Percentiles rank a stretch among this genome's conserved stretches.
Conservation (phyloP, 2,888 invertebrate genomes). For the Cactoblastis cactorum region DNA sequence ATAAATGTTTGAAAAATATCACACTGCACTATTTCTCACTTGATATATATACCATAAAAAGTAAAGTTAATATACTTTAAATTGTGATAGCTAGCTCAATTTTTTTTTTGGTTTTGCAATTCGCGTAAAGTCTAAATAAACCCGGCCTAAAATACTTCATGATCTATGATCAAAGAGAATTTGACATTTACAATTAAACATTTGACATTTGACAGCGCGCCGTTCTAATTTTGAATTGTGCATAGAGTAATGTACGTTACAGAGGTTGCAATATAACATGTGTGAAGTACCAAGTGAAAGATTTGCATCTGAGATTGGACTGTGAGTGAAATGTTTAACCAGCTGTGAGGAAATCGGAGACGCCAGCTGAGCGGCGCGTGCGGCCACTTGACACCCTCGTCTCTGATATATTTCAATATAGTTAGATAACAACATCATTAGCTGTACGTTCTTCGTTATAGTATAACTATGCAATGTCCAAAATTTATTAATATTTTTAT, state of each 20-base stretch:
- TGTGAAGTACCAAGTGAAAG: slow-evolving; percentile 10
- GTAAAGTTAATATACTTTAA: no score
- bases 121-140: no score
- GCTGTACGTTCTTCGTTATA: not conserved
- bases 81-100: no score
- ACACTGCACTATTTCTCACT: no score
- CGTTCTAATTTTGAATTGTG: slow-evolving; percentile 9
- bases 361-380: slow-evolving; percentile 27
- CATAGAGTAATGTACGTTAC: not conserved
- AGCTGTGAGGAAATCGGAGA: slow-evolving; percentile 24
- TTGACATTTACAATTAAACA: slow-evolving; percentile 13
- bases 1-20: no score
- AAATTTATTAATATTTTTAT: not conserved
- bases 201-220: slow-evolving; percentile 12
- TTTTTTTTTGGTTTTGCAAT: no score
- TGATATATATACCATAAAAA: no score
- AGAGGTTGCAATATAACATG: not conserved
- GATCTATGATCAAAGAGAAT: not conserved
- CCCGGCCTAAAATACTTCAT: not conserved
- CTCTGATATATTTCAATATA: not conserved
- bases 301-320: slow-evolving; percentile 13
- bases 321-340: slow-evolving; percentile 14
- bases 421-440: not conserved
- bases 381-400: slow-evolving; percentile 25
- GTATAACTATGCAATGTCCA: not conserved